A percentile compares a stretch with the other conserved stretches of the same genome.
Conservation (phyloP, 2,888 invertebrate genomes). For the Euzophera pinguis region DNA sequence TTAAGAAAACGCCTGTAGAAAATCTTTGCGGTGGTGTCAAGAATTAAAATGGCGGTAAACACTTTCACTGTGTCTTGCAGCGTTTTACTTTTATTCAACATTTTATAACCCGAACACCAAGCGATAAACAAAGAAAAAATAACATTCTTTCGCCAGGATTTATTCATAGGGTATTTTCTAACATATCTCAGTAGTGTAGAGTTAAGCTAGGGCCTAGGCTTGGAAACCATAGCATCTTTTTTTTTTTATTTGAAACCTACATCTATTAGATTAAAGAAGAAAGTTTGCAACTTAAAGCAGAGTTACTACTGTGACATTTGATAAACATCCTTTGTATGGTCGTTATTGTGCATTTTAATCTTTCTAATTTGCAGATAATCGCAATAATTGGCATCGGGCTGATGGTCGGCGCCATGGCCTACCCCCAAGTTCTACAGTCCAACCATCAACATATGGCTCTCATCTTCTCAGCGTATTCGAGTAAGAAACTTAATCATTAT, state of each 20-base stretch:
- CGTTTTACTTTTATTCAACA: background rate
- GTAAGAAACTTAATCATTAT: conserved; percentile 38
- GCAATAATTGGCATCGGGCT: conserved; percentile 82
- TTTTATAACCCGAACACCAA: too few relatives aligned
- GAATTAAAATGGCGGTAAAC: conserved; percentile 20
- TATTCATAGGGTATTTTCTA: too few relatives aligned
- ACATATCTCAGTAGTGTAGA: too few relatives aligned
- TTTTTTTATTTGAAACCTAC: too few relatives aligned
- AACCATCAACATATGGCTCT: conserved; percentile 81
- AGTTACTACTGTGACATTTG: too few relatives aligned
- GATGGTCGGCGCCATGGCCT: conserved; percentile 82
- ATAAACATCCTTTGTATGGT: too few relatives aligned
- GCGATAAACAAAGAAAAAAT: too few relatives aligned
- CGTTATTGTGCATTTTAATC: background rate
- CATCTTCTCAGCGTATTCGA: conserved; percentile 83
- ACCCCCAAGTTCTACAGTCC: conserved; percentile 73
- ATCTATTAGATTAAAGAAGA: too few relatives aligned
- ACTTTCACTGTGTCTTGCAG: background rate
- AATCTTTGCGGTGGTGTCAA: conserved; percentile 40
- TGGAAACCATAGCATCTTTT: too few relatives aligned
- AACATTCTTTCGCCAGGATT: too few relatives aligned
- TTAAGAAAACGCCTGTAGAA: conserved; percentile 38
- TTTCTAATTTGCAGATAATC: conserved; percentile 66
- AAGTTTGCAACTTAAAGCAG: too few relatives aligned
- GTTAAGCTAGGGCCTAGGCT: too few relatives aligned